Percentiles rank a stretch among this genome's conserved stretches.
Evolutionary conservation across 2,888 invertebrate genomes (phyloP).

Genomic region (Cheilosia variabilis): DNA sequence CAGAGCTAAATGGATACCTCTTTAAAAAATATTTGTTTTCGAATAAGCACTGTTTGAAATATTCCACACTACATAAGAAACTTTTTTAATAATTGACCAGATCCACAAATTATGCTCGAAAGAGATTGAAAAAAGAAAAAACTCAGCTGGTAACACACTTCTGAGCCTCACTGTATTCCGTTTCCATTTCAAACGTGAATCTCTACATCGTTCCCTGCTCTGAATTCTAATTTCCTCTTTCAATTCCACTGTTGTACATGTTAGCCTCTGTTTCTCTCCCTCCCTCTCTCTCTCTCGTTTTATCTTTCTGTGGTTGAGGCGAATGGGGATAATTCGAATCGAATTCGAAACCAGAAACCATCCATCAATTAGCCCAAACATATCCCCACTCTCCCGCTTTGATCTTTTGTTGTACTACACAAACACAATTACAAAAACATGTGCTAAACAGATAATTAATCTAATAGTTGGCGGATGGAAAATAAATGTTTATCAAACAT

Average conservation of each 20-base stretch:
- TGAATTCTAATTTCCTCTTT: conserved; percentile 38
- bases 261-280: background rate
- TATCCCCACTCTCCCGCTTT: background rate
- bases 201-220: background rate
- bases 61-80: too few relatives aligned
- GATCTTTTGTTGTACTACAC: background rate
- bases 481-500: background rate
- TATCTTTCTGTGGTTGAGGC: conserved; percentile 3
- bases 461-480: conserved; percentile 3
- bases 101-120: too few relatives aligned
- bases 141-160: background rate
- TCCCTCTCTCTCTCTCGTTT: background rate
- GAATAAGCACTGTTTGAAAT: too few relatives aligned
- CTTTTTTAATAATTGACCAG: too few relatives aligned
- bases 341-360: conserved; percentile 1
- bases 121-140: too few relatives aligned
- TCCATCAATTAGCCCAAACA: conserved; percentile 1
- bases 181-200: background rate
- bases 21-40: too few relatives aligned
- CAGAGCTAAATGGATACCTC: too few relatives aligned
- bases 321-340: conserved; percentile 2
- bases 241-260: conserved; percentile 1
- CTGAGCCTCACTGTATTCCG: conserved; percentile 5
- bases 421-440: background rate
- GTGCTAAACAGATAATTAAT: conserved; percentile 13